Conservation (phyloP, 2,113 vertebrate species). For the Phrynosoma platyrhinos region DNA sequence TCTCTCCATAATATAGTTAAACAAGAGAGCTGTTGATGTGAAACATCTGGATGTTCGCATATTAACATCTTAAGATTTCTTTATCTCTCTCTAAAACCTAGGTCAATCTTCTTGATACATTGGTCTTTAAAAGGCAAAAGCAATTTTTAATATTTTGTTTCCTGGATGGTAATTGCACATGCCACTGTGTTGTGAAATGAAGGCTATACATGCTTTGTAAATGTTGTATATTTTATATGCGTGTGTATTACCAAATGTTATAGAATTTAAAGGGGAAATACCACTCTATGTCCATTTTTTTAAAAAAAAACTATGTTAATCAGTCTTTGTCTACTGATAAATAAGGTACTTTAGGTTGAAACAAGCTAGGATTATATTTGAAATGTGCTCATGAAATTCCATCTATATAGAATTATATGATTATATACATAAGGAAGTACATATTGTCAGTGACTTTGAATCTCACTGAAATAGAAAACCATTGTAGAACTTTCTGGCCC, state of each 20-base stretch:
- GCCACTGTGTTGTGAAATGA: neutral
- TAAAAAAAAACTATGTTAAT: too few relatives aligned
- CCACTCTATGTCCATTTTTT: too few relatives aligned
- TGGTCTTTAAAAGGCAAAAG: neutral
- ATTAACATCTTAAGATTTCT: neutral
- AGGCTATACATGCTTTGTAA: too few relatives aligned
- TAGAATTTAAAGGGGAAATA: neutral
- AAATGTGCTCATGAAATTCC: too few relatives aligned
- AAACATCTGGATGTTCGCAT: neutral
- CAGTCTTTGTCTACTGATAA: too few relatives aligned
- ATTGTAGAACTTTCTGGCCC: too few relatives aligned
- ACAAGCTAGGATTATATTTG: too few relatives aligned
- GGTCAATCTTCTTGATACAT: neutral
- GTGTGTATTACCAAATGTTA: neutral
- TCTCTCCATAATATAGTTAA: neutral
- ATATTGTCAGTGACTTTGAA: too few relatives aligned
- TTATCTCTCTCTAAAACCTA: neutral
- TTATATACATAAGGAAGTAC: too few relatives aligned
- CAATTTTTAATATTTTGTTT: neutral
- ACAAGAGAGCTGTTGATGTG: neutral
- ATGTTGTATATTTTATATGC: neutral
- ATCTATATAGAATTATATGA: too few relatives aligned
- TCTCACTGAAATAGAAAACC: too few relatives aligned
- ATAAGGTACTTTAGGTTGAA: too few relatives aligned
- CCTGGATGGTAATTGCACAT: neutral